phyloP scores from a whole-genome alignment of 2,113 vertebrate genomes.

The Aptenodytes patagonicus region DNA sequence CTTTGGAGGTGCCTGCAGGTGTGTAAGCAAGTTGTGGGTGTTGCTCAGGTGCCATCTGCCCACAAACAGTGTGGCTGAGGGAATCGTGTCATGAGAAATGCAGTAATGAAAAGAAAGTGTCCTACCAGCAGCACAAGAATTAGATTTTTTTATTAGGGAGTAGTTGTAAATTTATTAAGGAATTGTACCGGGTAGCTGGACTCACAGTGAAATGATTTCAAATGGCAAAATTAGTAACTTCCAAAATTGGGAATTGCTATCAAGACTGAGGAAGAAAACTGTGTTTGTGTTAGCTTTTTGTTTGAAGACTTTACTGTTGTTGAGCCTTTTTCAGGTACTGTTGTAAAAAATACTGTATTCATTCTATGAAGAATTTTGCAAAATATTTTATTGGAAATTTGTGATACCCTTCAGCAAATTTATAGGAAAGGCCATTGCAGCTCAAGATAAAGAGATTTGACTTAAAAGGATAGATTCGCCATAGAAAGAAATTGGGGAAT shows the following conservation, averaged over 20 bases:
- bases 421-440: neutral
- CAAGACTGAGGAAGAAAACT: neutral
- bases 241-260: fast-evolving
- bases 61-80: fast-evolving
- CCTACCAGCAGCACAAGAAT: neutral
- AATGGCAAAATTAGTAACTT: neutral
- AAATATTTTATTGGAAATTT: neutral
- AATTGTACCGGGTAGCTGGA: neutral
- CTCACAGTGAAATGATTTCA: neutral
- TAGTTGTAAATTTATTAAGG: neutral
- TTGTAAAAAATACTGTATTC: neutral
- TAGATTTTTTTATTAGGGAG: neutral
- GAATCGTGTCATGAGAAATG: fast-evolving
- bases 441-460: neutral
- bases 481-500: neutral
- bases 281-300: neutral
- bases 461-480: neutral
- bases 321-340: neutral
- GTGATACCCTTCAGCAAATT: neutral
- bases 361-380: neutral
- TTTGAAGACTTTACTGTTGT: neutral
- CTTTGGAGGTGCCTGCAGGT: fast-evolving
- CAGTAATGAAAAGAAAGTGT: neutral
- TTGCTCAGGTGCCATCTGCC: fast-evolving
- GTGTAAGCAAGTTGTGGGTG: too few species aligned